Evolutionary conservation across 2,888 invertebrate species (phyloP), one percentile per base, ranked within the genome.

Genomic region (Papilio demoleus): DNA sequence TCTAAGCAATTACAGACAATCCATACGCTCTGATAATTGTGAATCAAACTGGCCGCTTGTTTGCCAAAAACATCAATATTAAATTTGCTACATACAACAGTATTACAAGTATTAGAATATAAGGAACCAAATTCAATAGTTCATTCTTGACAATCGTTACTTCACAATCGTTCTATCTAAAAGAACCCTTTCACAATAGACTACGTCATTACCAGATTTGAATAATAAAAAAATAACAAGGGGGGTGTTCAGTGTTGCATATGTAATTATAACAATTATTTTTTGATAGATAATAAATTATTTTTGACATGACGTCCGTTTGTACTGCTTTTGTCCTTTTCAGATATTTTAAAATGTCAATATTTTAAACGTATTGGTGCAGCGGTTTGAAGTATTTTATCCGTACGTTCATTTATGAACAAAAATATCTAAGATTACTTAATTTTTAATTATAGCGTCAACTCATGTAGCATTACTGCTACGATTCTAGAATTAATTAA

Each of bases 181-280:
- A 80, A 73, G 47, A 80, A 81, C 80, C 81, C 82, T 76, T 76
- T 71, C n/a, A 88, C 88, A 89, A 88, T 82, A 74, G 83, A 72
- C 70, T 68, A 76, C 82, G 86, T 88, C 90, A 92, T 90, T 90
- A 91, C 81, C 74, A 79, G 76, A 89, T 91, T 91, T 89, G 87
- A 91, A 91, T 91, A 87, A 88, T 84, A 87, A 85, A 82, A 82
- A 81, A 86, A 81, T 74, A 81, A 79, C 77, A 72, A 77, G 78
- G 85, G 88, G 90, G 89, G 84, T 83, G 78, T 67, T 72, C 86
- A 79, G 73, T 82, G 81, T 86, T 86, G 91, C 91, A 90, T 91
- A 87, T 87, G 88, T 90, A 91, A 90, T 89, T 88, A 88, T 85
- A 84, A 87, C 88, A 88, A 90, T 91, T 88, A 89, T 90, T 88